Base-by-base conservation (phyloP, 2,797 vertebrate genomes). In the Acanthis flammea region DNA sequence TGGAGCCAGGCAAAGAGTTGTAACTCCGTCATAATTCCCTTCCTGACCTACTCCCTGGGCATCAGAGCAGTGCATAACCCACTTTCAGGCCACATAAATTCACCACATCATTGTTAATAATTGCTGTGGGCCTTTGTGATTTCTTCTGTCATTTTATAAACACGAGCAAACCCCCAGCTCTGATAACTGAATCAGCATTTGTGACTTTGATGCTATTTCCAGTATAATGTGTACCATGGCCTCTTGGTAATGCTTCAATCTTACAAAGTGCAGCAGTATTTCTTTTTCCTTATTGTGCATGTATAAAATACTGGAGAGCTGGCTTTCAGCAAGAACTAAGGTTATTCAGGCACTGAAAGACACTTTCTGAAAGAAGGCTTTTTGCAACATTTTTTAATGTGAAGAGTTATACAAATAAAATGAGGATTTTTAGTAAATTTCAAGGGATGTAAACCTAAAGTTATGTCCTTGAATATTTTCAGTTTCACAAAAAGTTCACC, bases 121-220 rank as follows among this genome's bases (percentile, higher is more conserved):
- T 95, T 95, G 82, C 79, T 86, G 33, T 90, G 88, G 88, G 79
- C 72, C 68, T 94, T 92, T 93, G 94, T 93, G 86, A 80, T 78
- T 94, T 94, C 63, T 88, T 83, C 68, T 94, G 76, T 92, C 88
- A 65, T 84, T 86, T 86, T 92, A 92, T 47, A 93, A 90, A 83
- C 53, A 88, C 1, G 45, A 94, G 72, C 57, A 90, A 90, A 80
- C 27, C 39, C 57, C 35, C 1, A 2, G 57, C n/a, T 85, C 68
- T 92, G 88, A 92, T 80, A 94, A 94, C 82, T 63, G 73, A 94
- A 90, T 94, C 88, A 91, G 79, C 82, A 90, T 66, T 95, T 94
- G 77, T 60, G 78, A 86, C 88, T 95, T 91, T 92, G 90, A 90
- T 92, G 81, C 27, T 90, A 76, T 95, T 95, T 93, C 70, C 48